Evolutionary conservation across 1,140 invertebrate genomes (phyloP), one percentile per base, ranked within the genome.

Genomic region (Nylanderia fulva): DNA sequence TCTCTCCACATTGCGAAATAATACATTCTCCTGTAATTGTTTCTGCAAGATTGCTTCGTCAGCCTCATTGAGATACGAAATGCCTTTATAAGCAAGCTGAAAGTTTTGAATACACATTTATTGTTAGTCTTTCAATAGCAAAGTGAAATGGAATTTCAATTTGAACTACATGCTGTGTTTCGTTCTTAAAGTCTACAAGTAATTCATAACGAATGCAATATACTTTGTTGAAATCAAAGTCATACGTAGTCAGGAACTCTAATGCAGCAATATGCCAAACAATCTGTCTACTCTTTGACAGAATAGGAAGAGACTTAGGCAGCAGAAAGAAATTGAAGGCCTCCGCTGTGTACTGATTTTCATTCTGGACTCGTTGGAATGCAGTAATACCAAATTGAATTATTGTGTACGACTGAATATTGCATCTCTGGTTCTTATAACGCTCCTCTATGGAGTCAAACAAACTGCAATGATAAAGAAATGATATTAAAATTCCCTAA

Each of bases 171-270:
- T n/a, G 7, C 0, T 66, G 45, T 0, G 0, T 27, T 24, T 33
- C 3, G 8, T 29, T 69, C 7, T 33, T 2, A 54, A 69, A 48
- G 15, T 6, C 18, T 29, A 48, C n/a, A 18, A 45, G 52, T 29
- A n/a, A 71, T 33, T 2, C 3, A 33, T 29, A n/a, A 52, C 18
- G 1, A 69, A 15, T 69, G 15, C 11, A 9, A 39, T n/a, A 83
- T 95, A 97, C 97, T 96, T 97, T 97, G 92, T 97, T 97, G 91
- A 97, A 97, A 92, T 97, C 95, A 94, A 97, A 97, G 36, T 96
- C 95, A 91, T 97, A 93, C 68, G 91, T 92, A 87, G 95, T 94
- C 7, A 97, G 92, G 93, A 98, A 98, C 76, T 96, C 95, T 2
- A 97, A 85, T 21, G 96, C 95, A 1, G 95, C 95, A 11, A 95